These are phyloP conservation scores for Gymnocephalus cernua DNA, from an alignment of 2,113 vertebrate genomes.

Conservation along the genomic window DNA sequence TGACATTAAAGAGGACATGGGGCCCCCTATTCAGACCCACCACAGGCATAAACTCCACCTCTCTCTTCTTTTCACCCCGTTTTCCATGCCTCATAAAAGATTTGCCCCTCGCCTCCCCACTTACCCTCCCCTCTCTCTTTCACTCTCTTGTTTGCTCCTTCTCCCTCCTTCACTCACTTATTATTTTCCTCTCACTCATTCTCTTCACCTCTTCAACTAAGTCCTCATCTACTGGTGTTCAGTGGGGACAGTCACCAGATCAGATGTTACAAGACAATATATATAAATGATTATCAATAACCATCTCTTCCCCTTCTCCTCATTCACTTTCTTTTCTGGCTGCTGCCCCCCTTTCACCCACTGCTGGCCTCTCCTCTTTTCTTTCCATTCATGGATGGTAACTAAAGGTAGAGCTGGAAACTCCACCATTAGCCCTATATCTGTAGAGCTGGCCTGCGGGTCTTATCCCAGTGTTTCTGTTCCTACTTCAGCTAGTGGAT, in stretches of 20 bases:
- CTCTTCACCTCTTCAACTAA: slow-evolving; percentile 41
- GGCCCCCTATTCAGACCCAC: slow-evolving; percentile 71
- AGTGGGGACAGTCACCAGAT: neutral
- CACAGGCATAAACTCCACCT: slow-evolving; percentile 57
- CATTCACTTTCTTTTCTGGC: neutral
- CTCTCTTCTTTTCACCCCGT: slow-evolving; percentile 56
- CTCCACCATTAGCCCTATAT: slow-evolving; percentile 1
- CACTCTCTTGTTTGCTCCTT: slow-evolving; percentile 58
- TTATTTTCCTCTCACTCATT: slow-evolving; percentile 21
- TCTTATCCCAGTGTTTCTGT: slow-evolving; percentile 3
- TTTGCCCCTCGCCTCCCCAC: slow-evolving; percentile 48
- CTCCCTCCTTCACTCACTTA: slow-evolving; percentile 48
- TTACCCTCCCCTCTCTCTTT: slow-evolving; percentile 45
- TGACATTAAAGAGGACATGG: slow-evolving; percentile 75
- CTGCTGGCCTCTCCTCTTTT: slow-evolving; percentile 29
- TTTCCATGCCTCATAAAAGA: slow-evolving; percentile 72
- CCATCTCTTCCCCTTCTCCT: neutral
- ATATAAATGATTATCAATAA: slow-evolving; percentile 29
- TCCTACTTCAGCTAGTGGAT: slow-evolving; percentile 3
- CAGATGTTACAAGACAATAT: slow-evolving; percentile 4
- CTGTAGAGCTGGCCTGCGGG: neutral
- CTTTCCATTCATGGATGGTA: slow-evolving; percentile 29
- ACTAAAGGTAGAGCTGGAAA: slow-evolving; percentile 27
- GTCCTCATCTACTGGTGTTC: slow-evolving; percentile 1
- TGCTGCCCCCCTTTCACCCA: slow-evolving; percentile 8